These are phyloP conservation scores for Pterobdella sp. DNA, from an alignment of 2,888 invertebrate species.

Conservation along the genomic window DNA sequence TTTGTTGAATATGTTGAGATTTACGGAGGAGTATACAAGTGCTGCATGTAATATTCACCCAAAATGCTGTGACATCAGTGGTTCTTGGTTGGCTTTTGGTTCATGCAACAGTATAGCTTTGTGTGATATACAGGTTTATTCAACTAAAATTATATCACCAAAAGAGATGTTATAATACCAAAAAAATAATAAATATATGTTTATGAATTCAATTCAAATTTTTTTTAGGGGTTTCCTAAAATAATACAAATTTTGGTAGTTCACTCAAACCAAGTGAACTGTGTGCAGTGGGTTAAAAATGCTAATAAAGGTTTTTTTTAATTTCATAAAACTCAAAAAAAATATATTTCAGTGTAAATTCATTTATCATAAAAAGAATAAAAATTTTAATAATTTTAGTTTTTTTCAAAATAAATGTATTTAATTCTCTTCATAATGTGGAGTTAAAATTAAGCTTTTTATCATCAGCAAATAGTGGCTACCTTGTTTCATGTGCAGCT, in stretches of 20 bases:
- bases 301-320: no score
- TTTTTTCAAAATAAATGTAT: no score
- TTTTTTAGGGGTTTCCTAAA: neutral
- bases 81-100: neutral
- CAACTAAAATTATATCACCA: neutral
- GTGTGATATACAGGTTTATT: neutral
- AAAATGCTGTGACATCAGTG: neutral
- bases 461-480: no score
- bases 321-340: no score
- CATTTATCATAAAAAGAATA: no score
- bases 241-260: neutral
- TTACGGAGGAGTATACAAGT: neutral
- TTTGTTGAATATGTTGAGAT: neutral
- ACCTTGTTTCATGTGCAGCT: constrained; percentile 4
- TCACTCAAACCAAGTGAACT: neutral
- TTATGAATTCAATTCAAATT: neutral
- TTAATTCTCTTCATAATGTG: no score
- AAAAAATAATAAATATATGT: neutral
- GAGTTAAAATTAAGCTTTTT: no score
- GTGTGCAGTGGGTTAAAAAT: neutral
- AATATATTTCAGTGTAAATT: no score
- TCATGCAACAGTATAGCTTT: neutral
- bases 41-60: neutral
- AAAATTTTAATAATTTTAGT: no score
- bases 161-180: neutral